phyloP scores from a whole-genome alignment of 2,113 vertebrate species.

The Oncorhynchus nerka region DNA sequence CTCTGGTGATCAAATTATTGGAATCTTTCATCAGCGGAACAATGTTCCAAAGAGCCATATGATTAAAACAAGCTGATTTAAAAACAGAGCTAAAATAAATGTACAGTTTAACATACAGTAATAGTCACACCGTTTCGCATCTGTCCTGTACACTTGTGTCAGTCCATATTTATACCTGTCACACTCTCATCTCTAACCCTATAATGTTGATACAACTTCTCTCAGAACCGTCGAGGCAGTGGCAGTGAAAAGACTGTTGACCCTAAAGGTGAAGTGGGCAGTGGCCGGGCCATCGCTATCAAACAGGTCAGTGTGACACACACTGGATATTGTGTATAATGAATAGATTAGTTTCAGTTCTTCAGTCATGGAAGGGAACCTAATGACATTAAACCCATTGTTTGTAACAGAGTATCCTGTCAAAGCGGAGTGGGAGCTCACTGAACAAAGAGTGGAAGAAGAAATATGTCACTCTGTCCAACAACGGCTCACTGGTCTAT shows the following conservation, averaged over 20 bases:
- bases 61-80: background rate
- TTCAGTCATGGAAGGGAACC: background rate
- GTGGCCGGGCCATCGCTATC: conserved; percentile 81
- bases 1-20: background rate
- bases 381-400: background rate
- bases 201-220: conserved; percentile 44
- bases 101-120: background rate
- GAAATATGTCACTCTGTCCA: conserved; percentile 91
- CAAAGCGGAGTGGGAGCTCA: conserved; percentile 92
- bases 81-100: background rate
- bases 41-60: background rate
- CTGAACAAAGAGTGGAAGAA: conserved; percentile 99
- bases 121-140: background rate
- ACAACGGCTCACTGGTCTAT: conserved; percentile 88
- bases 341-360: conserved; percentile 5
- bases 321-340: conserved; percentile 12
- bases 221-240: conserved; percentile 85
- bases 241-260: conserved; percentile 87
- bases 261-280: conserved; percentile 78
- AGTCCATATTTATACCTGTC: background rate
- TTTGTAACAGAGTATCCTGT: conserved; percentile 82
- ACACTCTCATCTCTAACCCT: background rate
- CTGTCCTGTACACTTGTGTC: background rate
- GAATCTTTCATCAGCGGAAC: background rate
- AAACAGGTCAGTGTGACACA: conserved; percentile 79